A percentile compares a stretch with the other conserved stretches of the same genome.
Evolutionary conservation across 2,797 vertebrate species (phyloP).

Genomic region (Peromyscus aztecus): DNA sequence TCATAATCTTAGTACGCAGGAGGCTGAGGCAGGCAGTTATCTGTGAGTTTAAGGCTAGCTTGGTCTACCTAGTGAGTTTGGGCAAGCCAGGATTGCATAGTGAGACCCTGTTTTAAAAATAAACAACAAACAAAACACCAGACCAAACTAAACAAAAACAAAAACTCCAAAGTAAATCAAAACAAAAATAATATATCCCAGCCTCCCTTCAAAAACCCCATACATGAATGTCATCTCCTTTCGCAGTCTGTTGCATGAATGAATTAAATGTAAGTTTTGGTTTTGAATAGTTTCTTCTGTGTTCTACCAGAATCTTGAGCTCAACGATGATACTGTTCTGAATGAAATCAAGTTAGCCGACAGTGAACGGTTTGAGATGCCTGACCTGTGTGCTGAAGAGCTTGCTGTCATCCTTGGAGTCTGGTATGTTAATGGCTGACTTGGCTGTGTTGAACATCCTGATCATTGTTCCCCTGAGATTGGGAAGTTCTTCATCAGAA

Average conservation of each 20-base stretch:
- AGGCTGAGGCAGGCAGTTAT: neutral
- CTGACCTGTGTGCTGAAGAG: slow-evolving; percentile 95
- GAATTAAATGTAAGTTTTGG: slow-evolving; percentile 47
- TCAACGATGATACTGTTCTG: slow-evolving; percentile 95
- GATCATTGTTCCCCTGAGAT: neutral
- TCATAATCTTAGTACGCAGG: neutral
- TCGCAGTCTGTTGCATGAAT: neutral
- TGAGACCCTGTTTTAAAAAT: neutral
- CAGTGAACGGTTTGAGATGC: slow-evolving; percentile 90
- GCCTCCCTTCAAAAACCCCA: neutral
- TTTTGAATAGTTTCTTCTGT: slow-evolving; percentile 55
- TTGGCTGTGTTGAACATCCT: slow-evolving; percentile 16
- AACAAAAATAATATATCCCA: neutral
- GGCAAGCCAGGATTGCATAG: neutral
- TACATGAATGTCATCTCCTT: neutral
- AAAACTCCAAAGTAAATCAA: neutral
- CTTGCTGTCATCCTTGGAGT: slow-evolving; percentile 95
- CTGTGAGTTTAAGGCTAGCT: neutral
- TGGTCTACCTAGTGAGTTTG: neutral
- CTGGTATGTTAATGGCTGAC: slow-evolving; percentile 91
- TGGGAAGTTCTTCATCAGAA: slow-evolving; percentile 24
- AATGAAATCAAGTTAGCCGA: slow-evolving; percentile 93
- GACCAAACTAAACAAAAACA: neutral
- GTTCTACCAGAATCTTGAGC: slow-evolving; percentile 91
- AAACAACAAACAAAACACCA: neutral